Evolutionary conservation across 2,797 vertebrate genomes (phyloP).

Genomic region (Myiothlypis chrysogaster): DNA sequence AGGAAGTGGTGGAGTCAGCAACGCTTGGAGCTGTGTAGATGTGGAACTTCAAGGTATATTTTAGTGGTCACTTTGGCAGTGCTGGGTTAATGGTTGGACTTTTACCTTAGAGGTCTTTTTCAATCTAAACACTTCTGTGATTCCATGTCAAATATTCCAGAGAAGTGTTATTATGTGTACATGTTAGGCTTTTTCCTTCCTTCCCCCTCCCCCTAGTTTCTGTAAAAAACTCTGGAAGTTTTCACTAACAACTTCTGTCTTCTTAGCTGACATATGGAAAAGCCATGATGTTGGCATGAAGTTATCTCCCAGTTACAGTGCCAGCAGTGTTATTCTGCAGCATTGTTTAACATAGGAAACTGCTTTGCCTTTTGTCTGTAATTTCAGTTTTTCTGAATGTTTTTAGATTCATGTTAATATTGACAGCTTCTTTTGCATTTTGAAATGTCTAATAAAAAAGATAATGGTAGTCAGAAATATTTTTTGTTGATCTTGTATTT

Average conservation of each 20-base stretch:
- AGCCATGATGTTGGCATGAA: constrained; percentile 45
- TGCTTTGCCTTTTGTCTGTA: constrained; percentile 39
- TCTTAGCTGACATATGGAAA: constrained; percentile 42
- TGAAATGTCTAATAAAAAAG: not conserved
- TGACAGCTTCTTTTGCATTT: constrained; percentile 11
- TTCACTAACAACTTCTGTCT: constrained; percentile 40
- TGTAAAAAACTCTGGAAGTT: constrained; percentile 39
- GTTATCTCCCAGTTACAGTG: not conserved
- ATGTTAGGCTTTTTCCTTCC: not conserved
- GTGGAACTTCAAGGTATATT: not conserved
- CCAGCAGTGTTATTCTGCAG: constrained; percentile 24
- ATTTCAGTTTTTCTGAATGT: constrained; percentile 42
- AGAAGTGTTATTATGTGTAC: not conserved
- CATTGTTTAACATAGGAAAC: constrained; percentile 30
- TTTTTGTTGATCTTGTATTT: not conserved
- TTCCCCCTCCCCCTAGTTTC: not conserved
- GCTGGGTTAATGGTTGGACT: not conserved
- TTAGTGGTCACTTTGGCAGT: not conserved
- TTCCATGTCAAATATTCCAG: not conserved
- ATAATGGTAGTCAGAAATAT: not conserved
- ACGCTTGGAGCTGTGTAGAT: not conserved
- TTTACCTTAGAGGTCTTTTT: not conserved
- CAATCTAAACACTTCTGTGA: not conserved
- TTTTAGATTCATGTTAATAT: constrained; percentile 35
- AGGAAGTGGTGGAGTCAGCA: not conserved